phyloP scores from a whole-genome alignment of 2,888 invertebrate species.

The Sisyra terminalis region DNA sequence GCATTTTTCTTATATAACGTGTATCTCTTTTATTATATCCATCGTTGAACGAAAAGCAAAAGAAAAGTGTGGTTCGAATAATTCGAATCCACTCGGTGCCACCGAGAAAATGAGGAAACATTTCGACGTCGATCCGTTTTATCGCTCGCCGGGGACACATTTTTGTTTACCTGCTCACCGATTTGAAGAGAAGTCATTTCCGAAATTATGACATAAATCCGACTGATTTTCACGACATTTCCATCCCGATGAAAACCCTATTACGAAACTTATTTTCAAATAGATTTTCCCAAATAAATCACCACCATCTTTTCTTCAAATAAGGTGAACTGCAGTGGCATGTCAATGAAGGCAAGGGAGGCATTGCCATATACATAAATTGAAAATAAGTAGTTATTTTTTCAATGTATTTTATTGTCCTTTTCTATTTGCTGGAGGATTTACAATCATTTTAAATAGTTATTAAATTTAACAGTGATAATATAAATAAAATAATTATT shows the following conservation, averaged over 20 bases:
- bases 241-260: neutral
- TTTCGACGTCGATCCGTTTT: constrained; percentile 9
- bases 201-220: constrained; percentile 8
- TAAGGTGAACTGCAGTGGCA: no score
- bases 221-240: neutral
- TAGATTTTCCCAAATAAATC: no score
- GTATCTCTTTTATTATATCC: constrained; percentile 24
- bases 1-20: constrained; percentile 31
- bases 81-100: neutral
- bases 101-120: constrained; percentile 8
- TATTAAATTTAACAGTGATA: no score
- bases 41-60: neutral
- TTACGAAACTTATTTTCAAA: no score
- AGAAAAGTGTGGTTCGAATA: neutral
- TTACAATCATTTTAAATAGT: no score
- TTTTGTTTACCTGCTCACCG: constrained; percentile 7
- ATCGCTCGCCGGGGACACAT: constrained; percentile 8
- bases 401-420: no score
- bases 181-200: constrained; percentile 3
- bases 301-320: no score
- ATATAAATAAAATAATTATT: no score
- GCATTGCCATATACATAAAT: no score
- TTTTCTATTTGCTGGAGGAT: no score
- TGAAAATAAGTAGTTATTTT: no score
- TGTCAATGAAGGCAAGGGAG: no score